phyloP scores from a whole-genome alignment of 64 coral and sea anemone genomes.

The Montipora capricornis region DNA sequence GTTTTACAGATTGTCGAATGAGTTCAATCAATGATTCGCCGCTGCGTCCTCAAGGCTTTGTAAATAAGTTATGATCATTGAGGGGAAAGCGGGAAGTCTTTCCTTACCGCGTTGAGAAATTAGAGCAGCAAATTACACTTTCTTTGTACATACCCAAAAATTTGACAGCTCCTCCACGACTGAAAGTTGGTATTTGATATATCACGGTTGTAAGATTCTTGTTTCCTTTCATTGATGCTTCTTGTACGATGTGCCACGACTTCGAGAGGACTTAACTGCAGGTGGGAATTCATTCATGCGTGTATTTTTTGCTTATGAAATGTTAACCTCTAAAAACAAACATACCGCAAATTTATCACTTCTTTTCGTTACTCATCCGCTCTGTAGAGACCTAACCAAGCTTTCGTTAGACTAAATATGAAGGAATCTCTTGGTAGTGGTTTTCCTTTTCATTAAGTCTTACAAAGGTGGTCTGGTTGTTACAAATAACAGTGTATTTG shows the following conservation, averaged over 20 bases:
- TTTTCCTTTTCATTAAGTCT: too few species aligned
- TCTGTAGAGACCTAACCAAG: neutral
- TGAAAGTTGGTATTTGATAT: neutral
- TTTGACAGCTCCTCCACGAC: neutral
- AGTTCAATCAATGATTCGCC: neutral
- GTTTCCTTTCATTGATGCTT: neutral
- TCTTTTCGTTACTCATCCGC: neutral
- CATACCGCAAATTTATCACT: neutral
- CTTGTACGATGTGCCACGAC: neutral
- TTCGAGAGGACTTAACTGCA: neutral
- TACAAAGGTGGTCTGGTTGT: too few species aligned
- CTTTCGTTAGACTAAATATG: neutral
- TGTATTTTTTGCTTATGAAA: slow-evolving; percentile 36
- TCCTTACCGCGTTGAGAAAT: neutral
- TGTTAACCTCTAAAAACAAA: slow-evolving; percentile 40
- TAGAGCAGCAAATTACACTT: neutral
- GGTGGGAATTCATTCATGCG: slow-evolving; percentile 6
- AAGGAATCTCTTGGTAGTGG: neutral
- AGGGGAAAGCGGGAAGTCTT: neutral
- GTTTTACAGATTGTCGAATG: neutral
- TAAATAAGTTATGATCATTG: slow-evolving; percentile 40
- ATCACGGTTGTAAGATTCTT: neutral
- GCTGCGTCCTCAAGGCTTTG: neutral
- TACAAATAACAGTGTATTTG: too few species aligned
- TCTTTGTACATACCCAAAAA: neutral